Base-by-base conservation (phyloP, 2,113 vertebrate genomes). In the Clupea harengus region DNA sequence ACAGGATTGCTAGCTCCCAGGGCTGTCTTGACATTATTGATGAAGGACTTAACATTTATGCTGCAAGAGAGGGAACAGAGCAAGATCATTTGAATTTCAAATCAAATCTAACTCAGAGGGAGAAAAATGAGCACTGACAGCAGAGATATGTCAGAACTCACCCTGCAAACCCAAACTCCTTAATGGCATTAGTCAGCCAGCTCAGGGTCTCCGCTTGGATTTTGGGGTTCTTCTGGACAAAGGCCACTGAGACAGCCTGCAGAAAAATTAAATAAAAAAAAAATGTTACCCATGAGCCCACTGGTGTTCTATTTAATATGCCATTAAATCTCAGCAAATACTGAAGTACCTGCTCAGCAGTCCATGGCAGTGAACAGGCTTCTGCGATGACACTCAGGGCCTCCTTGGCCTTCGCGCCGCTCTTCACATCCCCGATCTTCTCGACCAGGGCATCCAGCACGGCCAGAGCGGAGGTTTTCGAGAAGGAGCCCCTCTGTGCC, bases 171-270 rank as follows among this genome's bases (percentile, higher is more conserved):
- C 98, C 98, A 94, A 99, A 99, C 93, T 99, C 98, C 93, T 98
- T 99, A 93, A 99, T 99, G 54, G 97, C 97, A 91, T 97, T 97
- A 83, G 97, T 94, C 83, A 99, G 92, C 98, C 98, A 99, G 90
- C 97, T 99, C 83, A 99, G 94, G 9, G 97, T 94, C 95, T 99
- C 98, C 1, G 98, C 98, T 75, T 99, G 98, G 92, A 98, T 99
- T 93, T 99, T 99, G 50, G 98, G 98, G 92, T 99, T 99, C 94
- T 99, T 99, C 90, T 99, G 98, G 78, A 97, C 95, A 88, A 99
- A 99, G 0, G 96, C 97, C 91, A 96, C 92, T 1, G 97, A 97
- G 85, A 99, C 97, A 87, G 98, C 96, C 98, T 99, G 87, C 22
- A 80, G 0, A 13, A 39, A 15, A 75, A 39, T 60, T n/a, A n/a